These are phyloP conservation scores for Exephanes ischioxanthus DNA, from an alignment of 2,888 invertebrate species.

Conservation along the genomic window DNA sequence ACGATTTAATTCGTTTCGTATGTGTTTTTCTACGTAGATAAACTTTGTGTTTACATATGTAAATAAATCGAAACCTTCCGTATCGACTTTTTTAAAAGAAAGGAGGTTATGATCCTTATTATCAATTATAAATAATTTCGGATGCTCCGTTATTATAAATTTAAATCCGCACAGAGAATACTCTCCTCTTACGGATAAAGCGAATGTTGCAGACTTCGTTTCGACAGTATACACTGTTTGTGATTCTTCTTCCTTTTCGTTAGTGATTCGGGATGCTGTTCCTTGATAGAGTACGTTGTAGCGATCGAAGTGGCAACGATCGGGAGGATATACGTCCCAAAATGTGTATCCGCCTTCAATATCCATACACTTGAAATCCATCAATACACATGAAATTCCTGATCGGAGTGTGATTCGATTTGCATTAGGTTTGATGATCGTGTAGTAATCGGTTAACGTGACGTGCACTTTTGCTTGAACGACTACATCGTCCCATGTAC, in stretches of 20 bases:
- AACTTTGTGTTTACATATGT: conserved; percentile 37
- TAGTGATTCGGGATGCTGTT: background rate
- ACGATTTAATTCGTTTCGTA: background rate
- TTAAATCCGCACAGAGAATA: conserved; percentile 11
- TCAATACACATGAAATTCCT: conserved; percentile 36
- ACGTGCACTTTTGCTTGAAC: conserved; percentile 56
- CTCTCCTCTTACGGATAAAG: no score
- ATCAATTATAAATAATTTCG: conserved; percentile 11
- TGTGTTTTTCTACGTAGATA: conserved; percentile 20
- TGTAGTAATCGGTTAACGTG: conserved; percentile 36
- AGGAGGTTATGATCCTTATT: background rate
- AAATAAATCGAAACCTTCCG: conserved; percentile 4
- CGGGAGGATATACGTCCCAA: conserved; percentile 53
- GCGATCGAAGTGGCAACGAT: conserved; percentile 39
- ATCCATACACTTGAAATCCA: conserved; percentile 42
- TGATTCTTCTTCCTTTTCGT: background rate
- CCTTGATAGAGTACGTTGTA: conserved; percentile 62
- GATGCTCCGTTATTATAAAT: conserved; percentile 18
- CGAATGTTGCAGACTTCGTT: no score
- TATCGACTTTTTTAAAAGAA: background rate
- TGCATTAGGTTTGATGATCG: conserved; percentile 14
- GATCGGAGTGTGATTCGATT: conserved; percentile 48
- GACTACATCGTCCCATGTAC: background rate
- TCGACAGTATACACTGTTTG: background rate
- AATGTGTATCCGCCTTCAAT: conserved; percentile 60